Evolutionary conservation across 2,888 invertebrate genomes (phyloP), one percentile per base, ranked within the genome.

Genomic region (Microchrysa polita): DNA sequence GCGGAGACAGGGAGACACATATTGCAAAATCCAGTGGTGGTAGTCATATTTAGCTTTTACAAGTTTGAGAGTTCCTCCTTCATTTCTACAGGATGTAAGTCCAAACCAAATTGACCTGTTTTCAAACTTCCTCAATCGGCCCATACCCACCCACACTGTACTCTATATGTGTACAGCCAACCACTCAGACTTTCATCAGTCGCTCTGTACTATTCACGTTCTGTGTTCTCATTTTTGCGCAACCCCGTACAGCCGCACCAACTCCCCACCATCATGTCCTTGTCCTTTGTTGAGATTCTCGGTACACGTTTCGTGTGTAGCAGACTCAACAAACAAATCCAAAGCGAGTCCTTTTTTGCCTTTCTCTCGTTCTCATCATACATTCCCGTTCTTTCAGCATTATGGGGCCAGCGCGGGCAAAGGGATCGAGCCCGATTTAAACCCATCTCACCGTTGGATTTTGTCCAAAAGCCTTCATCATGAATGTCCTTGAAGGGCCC

Each of bases 81-180:
- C 55, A 22, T 63, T 44, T 71, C 23, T 71, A 61, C 57, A 44
- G 65, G 48, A 34, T n/a, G 14, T 48, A 74, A 61, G 72, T 72
- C 59, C 72, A 72, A 59, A 72, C 71, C 59, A 65, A 67, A 74
- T 72, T 69, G 72, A 74, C 74, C 74, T 74, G 74, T 74, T 74
- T 65, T 72, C 72, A 74, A 72, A 74, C 72, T 74, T 72, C 44
- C 72, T 67, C 72, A 57, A 57, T 72, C 42, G 27, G 27, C 65
- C 65, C n/a, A n/a, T n/a, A 10, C 48, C 34, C 52, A 72, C 59
- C 27, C 44, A 65, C 72, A 74, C 20, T 0, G 1, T 55, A n/a
- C n/a, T n/a, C n/a, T n/a, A n/a, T n/a, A n/a, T n/a, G n/a, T n/a
- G n/a, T n/a, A 55, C 20, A n/a, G 18, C 10, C 10, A 20, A 18